Percentiles rank a stretch among this genome's conserved stretches.
These are phyloP conservation scores for Melanargia galathea DNA, from an alignment of 2,888 invertebrate genomes.

Conservation along the genomic window DNA sequence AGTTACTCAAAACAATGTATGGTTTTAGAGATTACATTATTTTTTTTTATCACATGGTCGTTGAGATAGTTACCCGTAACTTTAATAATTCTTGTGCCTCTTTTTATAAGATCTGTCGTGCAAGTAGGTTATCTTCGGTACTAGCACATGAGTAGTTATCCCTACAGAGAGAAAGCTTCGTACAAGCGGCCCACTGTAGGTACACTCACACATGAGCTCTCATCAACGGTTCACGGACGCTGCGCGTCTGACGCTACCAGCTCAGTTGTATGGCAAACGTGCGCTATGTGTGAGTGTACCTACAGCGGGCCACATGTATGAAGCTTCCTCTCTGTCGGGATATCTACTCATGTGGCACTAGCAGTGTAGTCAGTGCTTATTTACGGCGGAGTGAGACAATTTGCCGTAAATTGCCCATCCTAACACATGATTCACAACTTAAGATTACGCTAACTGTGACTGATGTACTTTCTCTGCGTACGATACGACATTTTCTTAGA, in stretches of 20 bases:
- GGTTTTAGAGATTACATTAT: too few species aligned
- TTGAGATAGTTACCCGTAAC: not conserved
- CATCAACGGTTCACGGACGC: too few species aligned
- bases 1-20: too few species aligned
- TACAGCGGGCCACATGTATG: too few species aligned
- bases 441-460: slow-evolving; percentile 36
- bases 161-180: too few species aligned
- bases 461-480: not conserved
- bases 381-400: slow-evolving; percentile 52
- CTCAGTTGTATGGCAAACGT: too few species aligned
- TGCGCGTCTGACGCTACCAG: too few species aligned
- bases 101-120: not conserved
- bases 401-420: slow-evolving; percentile 51
- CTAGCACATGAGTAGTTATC: too few species aligned
- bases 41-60: not conserved
- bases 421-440: slow-evolving; percentile 56
- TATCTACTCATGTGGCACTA: slow-evolving; percentile 7
- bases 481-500: slow-evolving; percentile 4
- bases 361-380: slow-evolving; percentile 41
- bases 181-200: too few species aligned
- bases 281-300: too few species aligned
- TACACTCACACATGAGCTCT: too few species aligned
- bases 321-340: too few species aligned
- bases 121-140: not conserved
- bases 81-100: not conserved